Evolutionary conservation across 2,113 vertebrate species (phyloP).

Genomic region (Phainopepla nitens): DNA sequence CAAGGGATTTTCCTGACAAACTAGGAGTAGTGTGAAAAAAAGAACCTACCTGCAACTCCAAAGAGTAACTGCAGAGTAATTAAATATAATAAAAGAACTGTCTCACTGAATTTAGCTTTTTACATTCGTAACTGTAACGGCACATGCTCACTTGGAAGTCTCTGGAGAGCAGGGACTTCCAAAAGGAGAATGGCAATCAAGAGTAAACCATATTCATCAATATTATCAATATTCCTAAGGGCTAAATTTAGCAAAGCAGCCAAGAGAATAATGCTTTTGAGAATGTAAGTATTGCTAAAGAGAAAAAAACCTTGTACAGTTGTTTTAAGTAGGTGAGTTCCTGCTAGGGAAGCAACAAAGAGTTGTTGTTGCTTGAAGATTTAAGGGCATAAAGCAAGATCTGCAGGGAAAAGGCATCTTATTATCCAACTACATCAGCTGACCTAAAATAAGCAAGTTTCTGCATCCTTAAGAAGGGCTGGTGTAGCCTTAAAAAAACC

Average conservation of each 20-base stretch:
- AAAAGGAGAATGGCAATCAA: not conserved
- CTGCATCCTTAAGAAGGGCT: not conserved
- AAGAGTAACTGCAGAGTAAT: not conserved
- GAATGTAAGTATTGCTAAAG: not conserved
- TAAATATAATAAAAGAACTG: not conserved
- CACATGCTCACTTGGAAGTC: not conserved
- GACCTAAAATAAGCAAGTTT: not conserved
- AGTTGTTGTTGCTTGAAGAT: not conserved
- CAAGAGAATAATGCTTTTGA: not conserved
- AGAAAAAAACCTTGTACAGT: not conserved
- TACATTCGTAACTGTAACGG: not conserved
- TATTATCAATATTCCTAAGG: not conserved
- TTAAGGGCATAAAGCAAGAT: not conserved
- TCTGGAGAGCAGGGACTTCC: not conserved
- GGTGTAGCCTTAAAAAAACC: not conserved
- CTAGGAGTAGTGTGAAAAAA: not conserved
- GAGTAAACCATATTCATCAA: not conserved
- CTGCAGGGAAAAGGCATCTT: not conserved
- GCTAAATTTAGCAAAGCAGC: not conserved
- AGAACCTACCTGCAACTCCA: not conserved
- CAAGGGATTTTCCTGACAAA: not conserved
- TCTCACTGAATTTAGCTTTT: not conserved
- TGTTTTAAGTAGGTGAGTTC: not conserved
- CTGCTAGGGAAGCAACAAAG: not conserved
- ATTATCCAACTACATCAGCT: not conserved